A percentile compares a stretch with the other conserved stretches of the same genome.
These are phyloP conservation scores for Danio kyathit DNA, from an alignment of 2,797 vertebrate genomes.

Conservation along the genomic window DNA sequence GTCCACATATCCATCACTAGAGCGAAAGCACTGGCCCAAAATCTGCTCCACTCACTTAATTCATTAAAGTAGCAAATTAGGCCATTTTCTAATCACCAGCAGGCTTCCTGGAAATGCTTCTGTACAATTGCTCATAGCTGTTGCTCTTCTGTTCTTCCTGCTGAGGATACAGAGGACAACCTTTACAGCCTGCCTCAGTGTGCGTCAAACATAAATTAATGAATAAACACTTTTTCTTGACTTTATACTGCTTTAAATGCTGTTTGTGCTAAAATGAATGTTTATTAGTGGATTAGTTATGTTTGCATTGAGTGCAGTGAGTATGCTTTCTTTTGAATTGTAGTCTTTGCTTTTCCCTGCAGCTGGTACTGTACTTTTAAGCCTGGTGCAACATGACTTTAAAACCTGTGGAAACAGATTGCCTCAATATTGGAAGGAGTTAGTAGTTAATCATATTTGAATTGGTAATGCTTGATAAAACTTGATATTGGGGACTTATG, in stretches of 20 bases:
- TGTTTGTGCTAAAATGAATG: neutral
- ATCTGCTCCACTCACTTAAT: constrained; percentile 42
- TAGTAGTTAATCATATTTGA: neutral
- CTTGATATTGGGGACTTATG: neutral
- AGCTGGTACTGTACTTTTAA: neutral
- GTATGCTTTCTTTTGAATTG: neutral
- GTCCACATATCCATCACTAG: constrained; percentile 42
- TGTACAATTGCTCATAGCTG: constrained; percentile 33
- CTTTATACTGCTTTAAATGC: neutral
- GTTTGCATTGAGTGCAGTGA: neutral
- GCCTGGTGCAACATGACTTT: neutral
- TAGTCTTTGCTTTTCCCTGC: neutral
- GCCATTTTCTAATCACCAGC: constrained; percentile 43
- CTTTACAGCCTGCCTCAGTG: neutral
- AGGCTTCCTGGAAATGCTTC: constrained; percentile 46
- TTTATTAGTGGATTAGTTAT: neutral
- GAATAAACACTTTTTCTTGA: neutral
- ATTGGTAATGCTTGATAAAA: neutral
- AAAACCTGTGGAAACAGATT: neutral
- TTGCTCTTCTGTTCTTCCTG: constrained; percentile 15
- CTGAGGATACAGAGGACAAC: neutral
- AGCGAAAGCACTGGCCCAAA: constrained; percentile 33
- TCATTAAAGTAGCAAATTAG: constrained; percentile 54
- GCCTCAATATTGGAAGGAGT: neutral
- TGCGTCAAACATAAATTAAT: neutral